These are phyloP conservation scores for Coleophora deauratella DNA, from an alignment of 2,888 invertebrate species.

Conservation along the genomic window DNA sequence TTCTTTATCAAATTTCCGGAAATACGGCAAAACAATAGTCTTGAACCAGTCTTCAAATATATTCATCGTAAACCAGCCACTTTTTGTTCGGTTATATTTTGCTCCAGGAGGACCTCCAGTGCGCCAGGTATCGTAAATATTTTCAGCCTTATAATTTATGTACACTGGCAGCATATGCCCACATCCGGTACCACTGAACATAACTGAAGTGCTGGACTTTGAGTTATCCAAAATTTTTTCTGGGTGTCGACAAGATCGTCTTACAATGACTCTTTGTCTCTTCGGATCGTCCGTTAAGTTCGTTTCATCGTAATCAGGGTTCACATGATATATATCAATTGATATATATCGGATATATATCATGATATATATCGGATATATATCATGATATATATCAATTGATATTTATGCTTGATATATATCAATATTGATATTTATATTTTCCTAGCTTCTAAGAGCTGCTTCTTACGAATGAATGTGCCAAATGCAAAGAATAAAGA, in stretches of 20 bases:
- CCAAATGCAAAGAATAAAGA: no score
- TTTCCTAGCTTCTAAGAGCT: no score
- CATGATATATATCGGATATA: no score
- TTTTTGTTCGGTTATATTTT: conserved; percentile 13
- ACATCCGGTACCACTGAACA: conserved; percentile 13
- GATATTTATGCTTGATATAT: no score
- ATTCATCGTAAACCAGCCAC: conserved; percentile 13
- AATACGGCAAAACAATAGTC: conserved; percentile 6
- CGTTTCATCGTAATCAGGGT: conserved; percentile 18
- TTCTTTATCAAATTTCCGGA: conserved; percentile 3
- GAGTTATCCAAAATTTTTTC: conserved; percentile 14
- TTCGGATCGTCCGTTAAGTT: conserved; percentile 15
- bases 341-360: no score
- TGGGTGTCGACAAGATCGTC: conserved; percentile 5
- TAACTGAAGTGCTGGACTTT: conserved; percentile 12
- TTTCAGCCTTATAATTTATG: conserved; percentile 12
- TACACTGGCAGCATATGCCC: conserved; percentile 14
- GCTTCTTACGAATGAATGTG: no score
- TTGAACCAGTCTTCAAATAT: conserved; percentile 14
- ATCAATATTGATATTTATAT: no score
- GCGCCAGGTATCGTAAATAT: conserved; percentile 14
- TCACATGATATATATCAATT: no score
- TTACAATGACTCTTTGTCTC: conserved; percentile 11
- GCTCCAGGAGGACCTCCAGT: conserved; percentile 10
- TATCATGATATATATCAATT: no score